Evolutionary conservation across 1,140 invertebrate genomes (phyloP).

Genomic region (Rhopalosiphum maidis): DNA sequence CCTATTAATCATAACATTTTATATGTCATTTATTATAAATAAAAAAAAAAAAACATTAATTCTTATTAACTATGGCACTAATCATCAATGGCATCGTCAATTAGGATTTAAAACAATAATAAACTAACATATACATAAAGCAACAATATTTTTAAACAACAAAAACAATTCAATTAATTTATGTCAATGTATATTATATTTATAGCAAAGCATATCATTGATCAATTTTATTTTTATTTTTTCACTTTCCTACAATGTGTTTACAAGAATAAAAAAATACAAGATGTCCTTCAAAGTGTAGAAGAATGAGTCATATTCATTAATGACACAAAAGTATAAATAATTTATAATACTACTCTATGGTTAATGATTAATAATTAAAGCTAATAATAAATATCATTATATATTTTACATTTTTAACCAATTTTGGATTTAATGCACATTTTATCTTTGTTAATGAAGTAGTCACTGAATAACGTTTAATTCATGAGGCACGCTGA

Average conservation of each 20-base stretch:
- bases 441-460: neutral
- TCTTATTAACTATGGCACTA: conserved; percentile 27
- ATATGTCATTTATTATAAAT: conserved; percentile 36
- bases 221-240: neutral
- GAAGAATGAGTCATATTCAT: conserved; percentile 30
- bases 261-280: conserved; percentile 32
- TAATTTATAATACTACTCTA: conserved; percentile 9
- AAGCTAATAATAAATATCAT: conserved; percentile 16
- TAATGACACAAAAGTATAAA: conserved; percentile 29
- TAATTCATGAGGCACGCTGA: neutral
- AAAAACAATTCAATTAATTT: conserved; percentile 25
- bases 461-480: neutral
- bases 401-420: neutral
- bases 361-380: conserved; percentile 23
- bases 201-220: neutral
- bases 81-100: neutral
- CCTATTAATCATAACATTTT: neutral
- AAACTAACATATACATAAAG: neutral
- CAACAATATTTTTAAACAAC: neutral
- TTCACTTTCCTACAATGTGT: neutral
- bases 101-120: neutral
- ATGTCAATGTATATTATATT: neutral
- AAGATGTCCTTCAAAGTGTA: conserved; percentile 43
- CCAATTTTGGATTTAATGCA: neutral
- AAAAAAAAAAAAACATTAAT: conserved; percentile 35